Conservation (phyloP, 2,113 vertebrate species). For the Agapornis roseicollis region DNA sequence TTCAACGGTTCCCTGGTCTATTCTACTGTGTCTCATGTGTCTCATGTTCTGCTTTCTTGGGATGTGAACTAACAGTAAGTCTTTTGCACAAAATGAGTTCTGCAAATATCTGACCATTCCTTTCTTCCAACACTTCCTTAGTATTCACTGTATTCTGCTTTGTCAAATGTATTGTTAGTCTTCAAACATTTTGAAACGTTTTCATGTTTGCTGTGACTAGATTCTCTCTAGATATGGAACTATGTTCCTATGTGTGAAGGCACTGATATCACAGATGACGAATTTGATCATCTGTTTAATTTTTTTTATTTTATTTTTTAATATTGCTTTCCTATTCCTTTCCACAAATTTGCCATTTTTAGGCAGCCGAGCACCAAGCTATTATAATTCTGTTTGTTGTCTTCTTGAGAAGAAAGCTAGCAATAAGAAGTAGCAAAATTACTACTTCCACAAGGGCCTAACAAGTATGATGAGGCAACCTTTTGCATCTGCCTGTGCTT, state of each 20-base stretch:
- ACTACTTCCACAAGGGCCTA: background rate
- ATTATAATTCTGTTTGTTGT: background rate
- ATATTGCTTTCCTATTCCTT: background rate
- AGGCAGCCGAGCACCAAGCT: background rate
- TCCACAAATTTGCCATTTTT: background rate
- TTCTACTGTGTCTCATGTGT: background rate
- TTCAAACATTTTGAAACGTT: background rate
- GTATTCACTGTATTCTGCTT: background rate
- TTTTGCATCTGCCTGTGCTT: background rate
- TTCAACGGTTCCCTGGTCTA: background rate
- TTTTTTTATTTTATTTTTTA: background rate
- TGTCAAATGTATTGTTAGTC: background rate
- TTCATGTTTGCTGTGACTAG: background rate
- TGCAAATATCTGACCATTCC: background rate
- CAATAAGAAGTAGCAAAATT: background rate
- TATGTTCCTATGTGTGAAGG: background rate
- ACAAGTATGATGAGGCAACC: background rate
- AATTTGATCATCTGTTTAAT: background rate
- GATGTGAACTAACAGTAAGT: background rate
- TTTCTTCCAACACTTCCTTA: background rate
- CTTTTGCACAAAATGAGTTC: background rate
- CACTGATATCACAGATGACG: background rate
- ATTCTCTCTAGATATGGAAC: background rate
- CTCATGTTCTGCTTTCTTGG: background rate
- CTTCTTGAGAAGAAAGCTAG: background rate